A percentile compares a stretch with the other conserved stretches of the same genome.
Evolutionary conservation across 2,113 vertebrate species (phyloP).

Genomic region (Onychostoma macrolepis): DNA sequence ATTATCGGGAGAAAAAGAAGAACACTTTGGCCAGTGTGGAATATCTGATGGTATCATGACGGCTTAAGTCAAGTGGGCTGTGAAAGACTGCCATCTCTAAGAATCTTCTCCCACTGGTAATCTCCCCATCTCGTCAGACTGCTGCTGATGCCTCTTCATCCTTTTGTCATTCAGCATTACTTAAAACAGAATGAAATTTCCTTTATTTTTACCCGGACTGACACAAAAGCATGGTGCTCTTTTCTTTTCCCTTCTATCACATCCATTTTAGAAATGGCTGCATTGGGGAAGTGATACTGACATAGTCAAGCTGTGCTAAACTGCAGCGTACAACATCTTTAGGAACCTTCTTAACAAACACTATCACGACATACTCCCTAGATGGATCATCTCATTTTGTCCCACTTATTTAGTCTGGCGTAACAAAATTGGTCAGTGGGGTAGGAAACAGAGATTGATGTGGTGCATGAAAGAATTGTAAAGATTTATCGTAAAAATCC

Average conservation of each 20-base stretch:
- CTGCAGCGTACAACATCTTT: conserved; percentile 24
- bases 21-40: conserved; percentile 38
- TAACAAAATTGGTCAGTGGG: conserved; percentile 18
- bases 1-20: conserved; percentile 37
- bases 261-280: conserved; percentile 31
- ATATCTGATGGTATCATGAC: conserved; percentile 57
- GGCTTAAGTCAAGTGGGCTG: conserved; percentile 58
- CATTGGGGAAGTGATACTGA: conserved; percentile 12
- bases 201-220: conserved; percentile 31
- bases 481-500: neutral
- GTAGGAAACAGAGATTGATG: conserved; percentile 34
- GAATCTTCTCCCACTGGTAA: conserved; percentile 46
- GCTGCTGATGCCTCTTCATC: conserved; percentile 41
- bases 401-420: conserved; percentile 36
- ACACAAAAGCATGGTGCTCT: conserved; percentile 17
- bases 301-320: conserved; percentile 46
- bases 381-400: conserved; percentile 40
- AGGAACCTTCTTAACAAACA: conserved; percentile 22
- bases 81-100: conserved; percentile 55
- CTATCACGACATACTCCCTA: conserved; percentile 30
- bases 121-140: conserved; percentile 48
- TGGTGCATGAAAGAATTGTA: conserved; percentile 11
- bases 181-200: conserved; percentile 44
- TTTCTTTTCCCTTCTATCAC: conserved; percentile 24
- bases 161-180: conserved; percentile 51